Evolutionary conservation across 2,797 vertebrate species (phyloP), one percentile per base, ranked within the genome.

Genomic region (Myotis planiceps): DNA sequence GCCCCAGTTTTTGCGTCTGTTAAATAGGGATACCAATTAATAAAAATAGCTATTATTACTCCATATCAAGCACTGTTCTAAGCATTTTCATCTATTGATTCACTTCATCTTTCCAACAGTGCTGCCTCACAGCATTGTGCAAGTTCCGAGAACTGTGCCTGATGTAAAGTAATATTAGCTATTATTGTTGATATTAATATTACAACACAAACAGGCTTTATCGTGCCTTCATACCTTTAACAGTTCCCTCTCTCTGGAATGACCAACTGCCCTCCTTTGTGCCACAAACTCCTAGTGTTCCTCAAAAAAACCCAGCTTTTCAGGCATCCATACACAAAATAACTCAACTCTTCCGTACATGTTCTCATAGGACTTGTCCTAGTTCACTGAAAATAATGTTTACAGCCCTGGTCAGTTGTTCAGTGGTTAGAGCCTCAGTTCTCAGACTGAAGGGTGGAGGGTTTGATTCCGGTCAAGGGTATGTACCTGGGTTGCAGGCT

Each of bases 201-300:
- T 82, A 95, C n/a, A 78, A 83, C 39, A 65, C 89, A 88, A 85
- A 93, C 66, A 39, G 21, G 25, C 29, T 65, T 90, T 72, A 39
- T 69, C 45, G 29, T 89, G 55, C 37, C 16, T 89, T 29, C 25
- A 34, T 65, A 34, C 15, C 37, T 75, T 69, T 42, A 19, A 21
- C 53, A 65, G 21, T 49, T 85, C n/a, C 58, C 16, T 88, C 39
- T 90, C 42, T 13, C 9, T 83, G 45, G 32, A 49, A 90, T 37
- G 21, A 87, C 51, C 37, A 55, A 19, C 13, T 79, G 21, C 23
- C 39, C 18, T 86, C 75, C 81, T 88, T 92, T 53, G 47, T 74
- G 51, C 66, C 60, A 8, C 60, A 92, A 23, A 72, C 25, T 71
- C 39, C 79, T 29, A 27, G 10, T 23, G 42, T 25, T 80, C 29